phyloP scores from a whole-genome alignment of 2,113 vertebrate species.

The Scomber japonicus region DNA sequence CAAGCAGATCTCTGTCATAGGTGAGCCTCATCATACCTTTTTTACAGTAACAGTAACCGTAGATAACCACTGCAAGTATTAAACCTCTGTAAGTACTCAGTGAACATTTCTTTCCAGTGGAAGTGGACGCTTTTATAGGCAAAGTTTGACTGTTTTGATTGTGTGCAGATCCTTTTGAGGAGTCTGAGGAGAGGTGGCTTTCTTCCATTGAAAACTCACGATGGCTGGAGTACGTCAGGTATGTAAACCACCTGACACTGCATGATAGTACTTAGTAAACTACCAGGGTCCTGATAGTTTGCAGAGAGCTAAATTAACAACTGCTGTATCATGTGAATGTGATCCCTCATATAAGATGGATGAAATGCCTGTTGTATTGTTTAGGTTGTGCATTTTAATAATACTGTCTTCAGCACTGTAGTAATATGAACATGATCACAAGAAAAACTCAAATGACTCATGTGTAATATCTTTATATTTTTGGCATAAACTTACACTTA shows the following conservation, averaged over 20 bases:
- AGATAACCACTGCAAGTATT: no score
- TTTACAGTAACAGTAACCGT: no score
- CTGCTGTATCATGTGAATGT: not conserved
- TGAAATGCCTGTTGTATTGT: no score
- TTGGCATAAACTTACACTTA: no score
- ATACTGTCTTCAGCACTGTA: no score
- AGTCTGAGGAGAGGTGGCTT: slow-evolving; percentile 96
- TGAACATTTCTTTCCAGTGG: not conserved
- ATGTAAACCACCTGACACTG: slow-evolving; percentile 42
- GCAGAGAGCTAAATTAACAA: not conserved
- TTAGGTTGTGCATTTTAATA: no score
- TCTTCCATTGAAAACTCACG: slow-evolving; percentile 92
- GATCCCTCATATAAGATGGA: no score
- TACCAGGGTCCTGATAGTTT: not conserved
- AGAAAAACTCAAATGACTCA: no score
- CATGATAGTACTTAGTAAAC: not conserved
- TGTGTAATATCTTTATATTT: no score
- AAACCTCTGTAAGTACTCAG: not conserved
- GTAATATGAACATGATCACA: no score
- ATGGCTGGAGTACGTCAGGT: slow-evolving; percentile 97
- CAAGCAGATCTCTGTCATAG: slow-evolving; percentile 93
- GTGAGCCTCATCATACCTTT: slow-evolving; percentile 76
- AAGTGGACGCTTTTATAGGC: not conserved
- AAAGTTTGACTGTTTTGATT: slow-evolving; percentile 42
- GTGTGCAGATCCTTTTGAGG: slow-evolving; percentile 90